Evolutionary conservation across 2,888 invertebrate species (phyloP).

Genomic region (Agrochola macilenta): DNA sequence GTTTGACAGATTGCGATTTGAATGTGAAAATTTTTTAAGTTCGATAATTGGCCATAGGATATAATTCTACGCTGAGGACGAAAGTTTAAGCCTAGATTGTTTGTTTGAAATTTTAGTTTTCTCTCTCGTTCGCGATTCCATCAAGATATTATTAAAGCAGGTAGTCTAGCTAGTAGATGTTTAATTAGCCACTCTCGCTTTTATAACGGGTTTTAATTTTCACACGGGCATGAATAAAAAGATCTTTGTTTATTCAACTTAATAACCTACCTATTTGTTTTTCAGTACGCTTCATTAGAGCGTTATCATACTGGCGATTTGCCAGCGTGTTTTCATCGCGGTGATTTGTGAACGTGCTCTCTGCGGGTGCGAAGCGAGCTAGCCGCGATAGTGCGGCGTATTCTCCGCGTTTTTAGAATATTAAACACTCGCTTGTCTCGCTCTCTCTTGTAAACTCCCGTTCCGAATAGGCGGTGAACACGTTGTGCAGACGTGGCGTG

Average conservation of each 20-base stretch:
- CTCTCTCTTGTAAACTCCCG: background rate
- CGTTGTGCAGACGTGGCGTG: background rate
- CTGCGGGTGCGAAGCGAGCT: background rate
- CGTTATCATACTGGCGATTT: no score
- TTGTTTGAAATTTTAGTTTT: constrained; percentile 35
- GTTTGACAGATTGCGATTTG: no score
- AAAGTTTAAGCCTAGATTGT: constrained; percentile 15
- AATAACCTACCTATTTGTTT: constrained; percentile 1
- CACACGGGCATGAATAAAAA: constrained; percentile 24
- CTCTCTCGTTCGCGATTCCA: constrained; percentile 16
- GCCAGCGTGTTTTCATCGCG: no score
- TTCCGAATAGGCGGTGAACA: background rate
- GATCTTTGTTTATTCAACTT: constrained; percentile 31
- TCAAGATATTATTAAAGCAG: constrained; percentile 16
- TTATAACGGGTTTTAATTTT: constrained; percentile 42
- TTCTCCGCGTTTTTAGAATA: background rate
- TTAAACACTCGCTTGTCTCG: background rate
- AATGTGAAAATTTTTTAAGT: no score
- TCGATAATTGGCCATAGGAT: background rate
- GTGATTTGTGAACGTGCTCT: no score
- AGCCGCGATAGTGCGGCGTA: background rate
- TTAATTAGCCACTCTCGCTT: constrained; percentile 43
- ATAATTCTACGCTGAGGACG: constrained; percentile 16
- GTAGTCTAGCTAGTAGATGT: constrained; percentile 7
- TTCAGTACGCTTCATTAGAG: background rate